A percentile compares a stretch with the other conserved stretches of the same genome.
Evolutionary conservation across 2,113 vertebrate genomes (phyloP).

Genomic region (Falco punctatus): DNA sequence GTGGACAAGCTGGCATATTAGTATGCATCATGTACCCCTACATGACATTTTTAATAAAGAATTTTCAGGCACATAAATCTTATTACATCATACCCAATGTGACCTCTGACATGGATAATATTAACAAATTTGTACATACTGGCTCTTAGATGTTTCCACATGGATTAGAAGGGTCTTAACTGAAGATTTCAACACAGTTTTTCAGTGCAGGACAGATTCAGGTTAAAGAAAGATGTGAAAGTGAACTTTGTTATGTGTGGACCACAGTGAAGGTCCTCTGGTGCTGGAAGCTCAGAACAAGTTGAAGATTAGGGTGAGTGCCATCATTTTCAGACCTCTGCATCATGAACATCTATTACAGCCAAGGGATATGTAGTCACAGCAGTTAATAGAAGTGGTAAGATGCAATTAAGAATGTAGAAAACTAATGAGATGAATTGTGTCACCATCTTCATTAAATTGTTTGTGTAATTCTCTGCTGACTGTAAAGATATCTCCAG

Average conservation of each 20-base stretch:
- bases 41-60: neutral
- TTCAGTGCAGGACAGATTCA: neutral
- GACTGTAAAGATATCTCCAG: neutral
- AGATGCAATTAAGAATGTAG: slow-evolving; percentile 25
- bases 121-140: neutral
- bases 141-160: neutral
- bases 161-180: neutral
- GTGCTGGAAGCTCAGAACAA: neutral
- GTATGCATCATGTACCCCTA: neutral
- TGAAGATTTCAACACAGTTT: neutral
- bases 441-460: slow-evolving; percentile 13
- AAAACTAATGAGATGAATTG: slow-evolving; percentile 3
- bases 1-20: neutral
- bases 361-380: neutral
- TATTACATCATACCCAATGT: neutral
- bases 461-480: slow-evolving; percentile 4
- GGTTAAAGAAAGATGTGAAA: neutral
- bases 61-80: neutral
- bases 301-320: neutral
- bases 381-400: neutral
- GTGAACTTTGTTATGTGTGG: neutral
- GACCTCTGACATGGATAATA: neutral
- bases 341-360: neutral
- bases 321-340: neutral
- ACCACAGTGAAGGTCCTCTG: neutral